Evolutionary conservation across 92 coral and sea anemone species (phyloP).

Genomic region (Chrysogorgia sp.): DNA sequence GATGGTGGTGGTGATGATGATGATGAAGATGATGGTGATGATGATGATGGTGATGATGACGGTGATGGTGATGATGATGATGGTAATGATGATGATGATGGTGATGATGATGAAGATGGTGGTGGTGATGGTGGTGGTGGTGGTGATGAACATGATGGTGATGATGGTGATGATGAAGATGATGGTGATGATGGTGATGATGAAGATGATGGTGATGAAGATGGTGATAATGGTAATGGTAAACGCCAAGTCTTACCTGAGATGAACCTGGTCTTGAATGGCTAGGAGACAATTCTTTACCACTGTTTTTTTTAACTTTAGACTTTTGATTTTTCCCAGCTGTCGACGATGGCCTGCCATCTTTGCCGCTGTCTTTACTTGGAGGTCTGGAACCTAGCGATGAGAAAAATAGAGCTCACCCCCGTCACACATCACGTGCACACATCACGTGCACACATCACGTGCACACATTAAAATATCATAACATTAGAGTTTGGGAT

Average conservation of each 20-base stretch:
- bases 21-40: background rate
- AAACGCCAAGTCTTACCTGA: constrained; percentile 12
- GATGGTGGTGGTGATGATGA: too few relatives aligned
- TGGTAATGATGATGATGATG: too few relatives aligned
- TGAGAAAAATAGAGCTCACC: background rate
- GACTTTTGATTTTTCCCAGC: constrained; percentile 39
- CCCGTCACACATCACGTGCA: too few relatives aligned
- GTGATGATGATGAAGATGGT: background rate
- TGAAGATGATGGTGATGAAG: too few relatives aligned
- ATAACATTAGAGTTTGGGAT: too few relatives aligned
- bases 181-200: too few relatives aligned
- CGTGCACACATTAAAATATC: too few relatives aligned
- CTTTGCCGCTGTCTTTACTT: constrained; percentile 40
- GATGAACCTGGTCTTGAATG: constrained; percentile 34
- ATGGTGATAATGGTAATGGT: background rate
- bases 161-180: too few relatives aligned
- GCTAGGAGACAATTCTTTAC: constrained; percentile 25
- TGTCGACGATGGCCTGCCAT: constrained; percentile 20
- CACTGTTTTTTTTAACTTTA: constrained; percentile 5
- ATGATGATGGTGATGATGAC: too few relatives aligned
- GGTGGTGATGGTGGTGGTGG: too few relatives aligned
- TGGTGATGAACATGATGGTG: too few relatives aligned
- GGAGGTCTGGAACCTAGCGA: constrained; percentile 35
- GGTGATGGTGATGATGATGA: background rate
- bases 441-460: too few relatives aligned